A percentile compares a stretch with the other conserved stretches of the same genome.
These are phyloP conservation scores for Thecophora atra DNA, from an alignment of 2,888 invertebrate genomes.

Conservation along the genomic window DNA sequence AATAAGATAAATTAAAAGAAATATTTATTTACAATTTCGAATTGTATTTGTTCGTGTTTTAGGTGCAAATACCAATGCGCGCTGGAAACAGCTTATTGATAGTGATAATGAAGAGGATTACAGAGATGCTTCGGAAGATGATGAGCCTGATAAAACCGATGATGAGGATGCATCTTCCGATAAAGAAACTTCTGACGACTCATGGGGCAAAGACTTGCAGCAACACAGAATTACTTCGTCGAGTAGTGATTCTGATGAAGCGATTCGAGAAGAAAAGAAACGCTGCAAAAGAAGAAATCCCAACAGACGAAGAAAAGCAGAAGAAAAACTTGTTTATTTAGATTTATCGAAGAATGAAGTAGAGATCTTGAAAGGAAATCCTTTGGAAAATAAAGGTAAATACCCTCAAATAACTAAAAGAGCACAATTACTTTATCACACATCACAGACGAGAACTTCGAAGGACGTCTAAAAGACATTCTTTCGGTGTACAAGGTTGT, in stretches of 20 bases:
- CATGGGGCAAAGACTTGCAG: slow-evolving; percentile 25
- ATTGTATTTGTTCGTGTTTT: neutral
- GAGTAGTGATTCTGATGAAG: slow-evolving; percentile 10
- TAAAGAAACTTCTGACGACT: slow-evolving; percentile 25
- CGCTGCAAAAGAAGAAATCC: neutral
- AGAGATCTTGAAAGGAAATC: slow-evolving; percentile 50
- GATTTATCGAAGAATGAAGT: slow-evolving; percentile 59
- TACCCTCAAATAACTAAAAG: neutral
- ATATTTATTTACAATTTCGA: neutral
- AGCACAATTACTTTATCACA: neutral
- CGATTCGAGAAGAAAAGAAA: slow-evolving; percentile 24
- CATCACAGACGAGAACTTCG: slow-evolving; percentile 49
- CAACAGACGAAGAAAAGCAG: neutral
- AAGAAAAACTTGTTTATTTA: slow-evolving; percentile 55
- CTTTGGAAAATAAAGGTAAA: slow-evolving; percentile 51
- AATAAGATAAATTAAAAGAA: neutral
- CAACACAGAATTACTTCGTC: neutral
- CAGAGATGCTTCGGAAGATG: slow-evolving; percentile 56
- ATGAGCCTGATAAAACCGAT: slow-evolving; percentile 51
- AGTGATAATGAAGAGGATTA: slow-evolving; percentile 44
- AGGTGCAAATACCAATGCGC: slow-evolving; percentile 46
- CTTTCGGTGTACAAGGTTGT: slow-evolving; percentile 52
- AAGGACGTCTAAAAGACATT: slow-evolving; percentile 54
- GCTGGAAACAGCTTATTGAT: slow-evolving; percentile 52
- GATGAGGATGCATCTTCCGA: slow-evolving; percentile 27